Conservation (phyloP, 2,888 invertebrate genomes). For the Cheilosia variabilis region DNA sequence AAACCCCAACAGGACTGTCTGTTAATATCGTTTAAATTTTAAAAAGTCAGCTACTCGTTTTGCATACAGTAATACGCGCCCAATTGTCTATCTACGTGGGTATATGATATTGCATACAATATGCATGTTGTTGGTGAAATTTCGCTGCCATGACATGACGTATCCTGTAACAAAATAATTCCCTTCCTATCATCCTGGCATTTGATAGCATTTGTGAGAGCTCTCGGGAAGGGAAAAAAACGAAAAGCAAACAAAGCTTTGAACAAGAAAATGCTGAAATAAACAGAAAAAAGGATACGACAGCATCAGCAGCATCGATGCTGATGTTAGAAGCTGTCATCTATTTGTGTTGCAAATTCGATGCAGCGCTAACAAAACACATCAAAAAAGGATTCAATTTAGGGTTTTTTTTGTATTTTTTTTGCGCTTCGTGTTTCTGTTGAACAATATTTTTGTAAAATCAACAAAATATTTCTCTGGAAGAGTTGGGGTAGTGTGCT, state of each 20-base stretch:
- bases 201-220: constrained; percentile 55
- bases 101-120: neutral
- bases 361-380: constrained; percentile 65
- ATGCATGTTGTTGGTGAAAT: constrained; percentile 18
- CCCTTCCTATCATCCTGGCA: constrained; percentile 47
- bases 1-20: neutral
- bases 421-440: neutral
- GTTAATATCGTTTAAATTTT: constrained; percentile 44
- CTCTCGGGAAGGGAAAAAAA: constrained; percentile 37
- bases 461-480: constrained; percentile 64
- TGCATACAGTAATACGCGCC: constrained; percentile 15
- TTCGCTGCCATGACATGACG: constrained; percentile 53
- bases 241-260: constrained; percentile 56
- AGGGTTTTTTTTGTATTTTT: neutral
- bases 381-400: constrained; percentile 46
- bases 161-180: constrained; percentile 66
- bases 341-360: constrained; percentile 72
- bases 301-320: constrained; percentile 43
- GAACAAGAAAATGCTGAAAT: constrained; percentile 65
- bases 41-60: constrained; percentile 54
- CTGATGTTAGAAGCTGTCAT: constrained; percentile 67
- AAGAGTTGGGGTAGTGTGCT: constrained; percentile 26
- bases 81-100: neutral
- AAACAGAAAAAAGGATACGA: constrained; percentile 56
- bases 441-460: constrained; percentile 41